Evolutionary conservation across 2,888 invertebrate species (phyloP).

Genomic region (Cyclophora albipunctata): DNA sequence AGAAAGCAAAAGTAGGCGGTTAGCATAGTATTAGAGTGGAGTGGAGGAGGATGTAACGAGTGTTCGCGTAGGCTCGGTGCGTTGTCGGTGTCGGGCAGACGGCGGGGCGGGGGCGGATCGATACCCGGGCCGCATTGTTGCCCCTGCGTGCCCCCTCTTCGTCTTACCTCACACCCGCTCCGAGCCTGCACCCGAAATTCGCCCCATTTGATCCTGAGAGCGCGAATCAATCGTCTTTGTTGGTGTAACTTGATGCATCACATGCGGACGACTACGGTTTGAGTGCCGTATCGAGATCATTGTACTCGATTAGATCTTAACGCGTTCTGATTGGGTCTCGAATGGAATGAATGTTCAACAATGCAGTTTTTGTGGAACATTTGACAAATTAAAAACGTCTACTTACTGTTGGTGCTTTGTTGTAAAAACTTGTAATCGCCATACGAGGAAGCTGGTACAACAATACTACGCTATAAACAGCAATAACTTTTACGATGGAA

Average conservation of each 20-base stretch:
- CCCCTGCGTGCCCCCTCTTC: conserved; percentile 40
- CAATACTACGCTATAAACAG: conserved; percentile 17
- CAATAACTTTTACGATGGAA: conserved; percentile 30
- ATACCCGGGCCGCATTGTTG: conserved; percentile 72
- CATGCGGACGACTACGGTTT: conserved; percentile 17
- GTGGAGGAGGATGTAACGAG: conserved; percentile 31
- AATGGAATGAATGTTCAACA: conserved; percentile 10
- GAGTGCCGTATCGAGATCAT: conserved; percentile 10
- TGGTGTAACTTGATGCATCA: conserved; percentile 59
- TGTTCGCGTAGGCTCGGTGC: conserved; percentile 49
- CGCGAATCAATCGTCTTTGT: conserved; percentile 69
- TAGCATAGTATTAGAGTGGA: conserved; percentile 38
- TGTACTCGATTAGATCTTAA: conserved; percentile 6
- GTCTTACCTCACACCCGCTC: conserved; percentile 38
- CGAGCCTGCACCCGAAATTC: conserved; percentile 59
- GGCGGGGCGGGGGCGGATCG: conserved; percentile 58
- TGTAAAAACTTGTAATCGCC: conserved; percentile 7
- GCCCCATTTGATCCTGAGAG: conserved; percentile 68
- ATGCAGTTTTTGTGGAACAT: not conserved
- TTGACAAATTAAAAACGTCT: conserved; percentile 8
- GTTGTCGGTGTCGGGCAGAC: conserved; percentile 44
- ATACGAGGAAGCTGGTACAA: conserved; percentile 27
- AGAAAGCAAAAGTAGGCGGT: conserved; percentile 66
- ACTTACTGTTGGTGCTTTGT: conserved; percentile 9
- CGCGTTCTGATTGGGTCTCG: conserved; percentile 3